Conservation (phyloP, 2,888 invertebrate genomes). For the Alsophila aescularia region DNA sequence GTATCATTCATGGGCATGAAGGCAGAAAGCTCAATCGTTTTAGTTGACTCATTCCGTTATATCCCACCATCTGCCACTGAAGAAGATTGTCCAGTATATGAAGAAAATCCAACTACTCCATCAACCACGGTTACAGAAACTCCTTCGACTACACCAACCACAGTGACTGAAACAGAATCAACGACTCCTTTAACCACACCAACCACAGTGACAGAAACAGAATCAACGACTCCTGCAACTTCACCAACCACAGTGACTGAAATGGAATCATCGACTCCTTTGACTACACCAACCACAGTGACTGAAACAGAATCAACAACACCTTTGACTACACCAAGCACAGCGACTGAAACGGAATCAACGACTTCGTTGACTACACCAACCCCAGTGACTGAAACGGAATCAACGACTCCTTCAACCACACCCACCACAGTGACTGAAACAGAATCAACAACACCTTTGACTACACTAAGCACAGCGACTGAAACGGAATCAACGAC, state of each 20-base stretch:
- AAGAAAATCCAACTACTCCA: conserved; percentile 24
- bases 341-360: neutral
- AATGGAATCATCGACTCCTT: conserved; percentile 19
- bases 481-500: conserved; percentile 20
- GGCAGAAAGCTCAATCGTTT: conserved; percentile 40
- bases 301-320: conserved; percentile 2
- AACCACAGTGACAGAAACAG: no score
- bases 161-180: conserved; percentile 9
- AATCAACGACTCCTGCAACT: conserved; percentile 7
- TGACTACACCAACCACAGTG: conserved; percentile 2
- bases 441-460: conserved; percentile 9
- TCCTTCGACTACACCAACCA: no score
- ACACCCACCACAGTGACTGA: neutral
- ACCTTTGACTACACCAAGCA: neutral
- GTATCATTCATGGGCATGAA: conserved; percentile 53
- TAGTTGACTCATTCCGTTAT: conserved; percentile 63
- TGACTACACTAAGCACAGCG: conserved; percentile 10
- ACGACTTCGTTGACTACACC: conserved; percentile 1
- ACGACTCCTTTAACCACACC: conserved; percentile 1
- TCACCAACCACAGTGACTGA: conserved; percentile 6
- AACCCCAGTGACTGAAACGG: neutral
- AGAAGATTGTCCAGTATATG: conserved; percentile 51
- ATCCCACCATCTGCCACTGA: conserved; percentile 44
- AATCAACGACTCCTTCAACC: neutral
- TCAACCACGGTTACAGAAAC: neutral